Evolutionary conservation across 1,140 invertebrate genomes (phyloP).

Genomic region (Plodia interpunctella): DNA sequence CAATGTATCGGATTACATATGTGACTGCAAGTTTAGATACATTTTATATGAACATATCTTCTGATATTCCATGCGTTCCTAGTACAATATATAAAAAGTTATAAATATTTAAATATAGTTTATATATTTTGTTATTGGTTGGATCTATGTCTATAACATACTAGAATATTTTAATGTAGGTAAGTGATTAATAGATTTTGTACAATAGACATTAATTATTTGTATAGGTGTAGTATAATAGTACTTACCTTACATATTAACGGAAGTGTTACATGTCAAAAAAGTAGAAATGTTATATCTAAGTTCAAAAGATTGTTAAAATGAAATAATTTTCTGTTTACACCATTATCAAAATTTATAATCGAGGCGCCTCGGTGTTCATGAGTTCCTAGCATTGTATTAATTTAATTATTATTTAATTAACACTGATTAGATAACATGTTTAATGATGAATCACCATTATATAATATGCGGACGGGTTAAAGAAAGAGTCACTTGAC

Average conservation of each 20-base stretch:
- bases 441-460: not conserved
- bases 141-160: not conserved
- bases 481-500: no score
- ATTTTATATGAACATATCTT: not conserved
- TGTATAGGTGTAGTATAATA: no score
- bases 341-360: not conserved
- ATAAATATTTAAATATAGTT: not conserved
- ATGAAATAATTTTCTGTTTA: not conserved
- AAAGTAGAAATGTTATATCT: no score
- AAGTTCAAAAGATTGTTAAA: no score
- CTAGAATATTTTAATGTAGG: not conserved
- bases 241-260: no score
- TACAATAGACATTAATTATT: no score
- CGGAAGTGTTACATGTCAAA: no score
- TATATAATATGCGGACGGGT: not conserved
- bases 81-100: slow-evolving; percentile 1
- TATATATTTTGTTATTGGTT: not conserved
- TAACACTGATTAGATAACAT: not conserved
- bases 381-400: not conserved
- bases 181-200: no score
- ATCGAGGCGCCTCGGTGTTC: not conserved
- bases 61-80: not conserved
- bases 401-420: not conserved
- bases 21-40: not conserved
- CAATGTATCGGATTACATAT: not conserved